Base-by-base conservation (phyloP, 2,113 vertebrate species). In the Chloropsis cyanopogon region DNA sequence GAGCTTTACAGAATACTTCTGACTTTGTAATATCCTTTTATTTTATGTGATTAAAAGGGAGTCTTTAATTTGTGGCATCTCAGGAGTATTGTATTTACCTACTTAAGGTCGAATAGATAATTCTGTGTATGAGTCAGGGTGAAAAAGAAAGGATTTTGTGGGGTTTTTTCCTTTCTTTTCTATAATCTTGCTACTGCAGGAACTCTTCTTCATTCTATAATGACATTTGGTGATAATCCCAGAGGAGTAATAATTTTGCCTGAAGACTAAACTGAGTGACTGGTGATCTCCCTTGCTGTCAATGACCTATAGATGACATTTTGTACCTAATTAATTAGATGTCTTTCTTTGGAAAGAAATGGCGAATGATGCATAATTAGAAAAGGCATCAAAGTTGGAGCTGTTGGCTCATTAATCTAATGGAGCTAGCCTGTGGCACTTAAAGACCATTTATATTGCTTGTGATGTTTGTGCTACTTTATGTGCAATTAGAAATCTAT, bases 251-350 rank as follows among this genome's bases (percentile, higher is more conserved):
- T 96, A 97, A 90, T 92, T 97, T 97, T 90, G 90, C 88, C 94
- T 93, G 88, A 95, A 93, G 91, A 97, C 79, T 94, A 97, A 96
- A 96, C 68, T 3, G 3, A 96, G 89, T 88, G 91, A 96, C 90
- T 92, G 88, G 93, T 97, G 95, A 97, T 97, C 92, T 97, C 97
- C 93, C 82, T 95, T 94, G 91, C 93, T 98, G 96, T 97, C 96
- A 97, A 96, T 96, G 98, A 98, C 98, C 97, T 98, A 98, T 97
- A 97, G 93, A 96, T 98, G 98, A 98, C 97, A 98, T 98, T 98
- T 98, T 96, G 92, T 95, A 96, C 94, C 93, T 98, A 97, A 98
- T 97, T 98, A 98, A 98, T 97, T 98, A 97, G 93, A 94, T 89
- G 61, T 70, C 93, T 97, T 95, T 96, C 94, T 95, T 97, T 90